A percentile compares a stretch with the other conserved stretches of the same genome.
Conservation (phyloP, 2,888 invertebrate species). For the Metellina segmentata region DNA sequence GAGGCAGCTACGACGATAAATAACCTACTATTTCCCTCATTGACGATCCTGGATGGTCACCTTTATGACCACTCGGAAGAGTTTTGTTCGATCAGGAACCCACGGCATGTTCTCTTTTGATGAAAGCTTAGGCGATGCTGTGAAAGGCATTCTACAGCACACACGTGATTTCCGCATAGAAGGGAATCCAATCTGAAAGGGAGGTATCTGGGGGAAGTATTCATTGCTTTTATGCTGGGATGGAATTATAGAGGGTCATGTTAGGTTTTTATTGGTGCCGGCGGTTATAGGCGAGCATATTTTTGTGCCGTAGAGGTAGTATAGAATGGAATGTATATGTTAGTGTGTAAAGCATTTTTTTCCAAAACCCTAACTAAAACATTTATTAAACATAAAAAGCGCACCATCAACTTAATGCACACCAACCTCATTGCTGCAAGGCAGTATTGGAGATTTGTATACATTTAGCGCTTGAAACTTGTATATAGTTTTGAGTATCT, state of each 20-base stretch:
- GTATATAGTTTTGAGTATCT: too few species aligned
- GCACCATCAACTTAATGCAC: too few species aligned
- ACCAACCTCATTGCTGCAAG: too few species aligned
- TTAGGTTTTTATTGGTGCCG: neutral
- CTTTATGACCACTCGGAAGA: conserved; percentile 17
- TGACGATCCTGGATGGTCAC: conserved; percentile 34
- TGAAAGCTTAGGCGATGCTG: neutral
- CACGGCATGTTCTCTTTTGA: neutral
- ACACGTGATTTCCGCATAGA: neutral
- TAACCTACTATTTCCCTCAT: conserved; percentile 25
- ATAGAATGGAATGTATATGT: too few species aligned
- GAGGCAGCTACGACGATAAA: conserved; percentile 30
- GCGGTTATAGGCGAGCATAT: too few species aligned
- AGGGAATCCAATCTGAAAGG: neutral
- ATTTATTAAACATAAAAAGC: too few species aligned
- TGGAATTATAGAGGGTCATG: conserved; percentile 11
- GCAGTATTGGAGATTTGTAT: too few species aligned
- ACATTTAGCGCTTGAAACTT: too few species aligned
- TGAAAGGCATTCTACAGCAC: too few species aligned
- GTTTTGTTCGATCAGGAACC: conserved; percentile 8
- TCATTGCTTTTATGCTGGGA: conserved; percentile 16
- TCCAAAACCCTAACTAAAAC: too few species aligned
- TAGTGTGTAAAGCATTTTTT: too few species aligned
- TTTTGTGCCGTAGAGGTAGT: too few species aligned
- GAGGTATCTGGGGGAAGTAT: neutral